Base-by-base conservation (phyloP, 2,113 vertebrate genomes). In the Anoura caudifer region DNA sequence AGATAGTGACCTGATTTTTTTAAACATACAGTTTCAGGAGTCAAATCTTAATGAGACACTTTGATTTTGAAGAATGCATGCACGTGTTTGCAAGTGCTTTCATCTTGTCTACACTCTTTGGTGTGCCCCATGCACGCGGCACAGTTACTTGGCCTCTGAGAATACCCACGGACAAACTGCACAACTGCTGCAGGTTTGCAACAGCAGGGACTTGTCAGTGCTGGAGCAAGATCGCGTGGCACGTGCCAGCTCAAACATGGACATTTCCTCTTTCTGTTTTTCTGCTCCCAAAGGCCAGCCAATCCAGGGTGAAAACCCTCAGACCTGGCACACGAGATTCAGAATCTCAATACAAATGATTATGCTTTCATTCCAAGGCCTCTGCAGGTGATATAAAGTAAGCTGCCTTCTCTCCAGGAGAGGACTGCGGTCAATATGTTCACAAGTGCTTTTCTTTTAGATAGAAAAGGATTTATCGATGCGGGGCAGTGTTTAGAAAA, bases 191-290 rank as follows among this genome's bases (percentile, higher is more conserved):
- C 91, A 80, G 61, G 85, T 82, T 24, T 65, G 67, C 16, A 4
- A n/a, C 8, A 33, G 69, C 80, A 79, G 24, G 36, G 87, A 65
- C 89, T 96, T 95, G 94, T 96, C 79, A 8, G 56, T 70, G 22
- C 50, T 54, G 36, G 84, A 81, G 72, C 12, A 77, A 91, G 93
- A 87, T 33, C 15, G 77, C 20, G 0, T 50, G 96, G 93, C 92
- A 70, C 94, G 65, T 22, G 98, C 98, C 98, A 98, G 98, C 94
- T 97, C 97, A 98, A 98, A 98, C 96, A 98, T 0, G 4, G 77
- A 86, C 92, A 24, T 94, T 98, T 98, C 98, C 98, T 96, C 45
- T 96, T 87, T 94, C 97, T 97, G 95, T 92, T 98, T 97, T 94
- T 84, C 88, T 97, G 96, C 91, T 97, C 96, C 80, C 81, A 75